phyloP scores from a whole-genome alignment of 2,113 vertebrate genomes.

The Nothoprocta perdicaria region DNA sequence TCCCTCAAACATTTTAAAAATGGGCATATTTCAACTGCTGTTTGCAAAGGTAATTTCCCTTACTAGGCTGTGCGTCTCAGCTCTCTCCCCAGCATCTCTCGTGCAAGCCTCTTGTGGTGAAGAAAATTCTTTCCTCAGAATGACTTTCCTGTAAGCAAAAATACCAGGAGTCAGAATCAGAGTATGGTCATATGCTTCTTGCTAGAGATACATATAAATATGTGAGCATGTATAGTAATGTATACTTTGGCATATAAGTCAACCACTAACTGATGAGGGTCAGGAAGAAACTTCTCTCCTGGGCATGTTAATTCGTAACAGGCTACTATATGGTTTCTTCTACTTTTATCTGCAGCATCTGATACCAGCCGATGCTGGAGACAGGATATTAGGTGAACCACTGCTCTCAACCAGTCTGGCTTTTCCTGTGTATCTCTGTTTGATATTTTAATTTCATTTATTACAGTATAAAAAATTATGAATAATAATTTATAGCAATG shows the following conservation, averaged over 20 bases:
- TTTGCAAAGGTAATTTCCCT: background rate
- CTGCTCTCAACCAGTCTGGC: background rate
- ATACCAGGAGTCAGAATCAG: background rate
- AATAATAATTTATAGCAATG: background rate
- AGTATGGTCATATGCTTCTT: background rate
- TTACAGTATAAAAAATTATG: background rate
- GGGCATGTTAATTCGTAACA: background rate
- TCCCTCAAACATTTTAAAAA: background rate
- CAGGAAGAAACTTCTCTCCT: slow-evolving; percentile 34
- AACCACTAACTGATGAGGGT: slow-evolving; percentile 21
- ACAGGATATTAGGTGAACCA: slow-evolving; percentile 1
- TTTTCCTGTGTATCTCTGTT: background rate
- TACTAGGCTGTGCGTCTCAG: background rate
- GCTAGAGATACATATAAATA: background rate
- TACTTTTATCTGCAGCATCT: slow-evolving; percentile 40
- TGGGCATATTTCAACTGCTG: background rate
- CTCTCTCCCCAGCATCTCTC: background rate
- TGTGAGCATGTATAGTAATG: background rate
- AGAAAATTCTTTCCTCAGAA: background rate
- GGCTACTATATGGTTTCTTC: background rate
- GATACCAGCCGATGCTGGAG: slow-evolving; percentile 26
- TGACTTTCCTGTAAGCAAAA: background rate
- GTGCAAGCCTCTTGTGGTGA: background rate
- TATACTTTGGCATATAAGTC: background rate
- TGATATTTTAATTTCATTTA: slow-evolving; percentile 47